Percentiles rank a stretch among this genome's conserved stretches.
These are phyloP conservation scores for Asarcornis scutulata DNA, from an alignment of 2,113 vertebrate species.

Conservation along the genomic window DNA sequence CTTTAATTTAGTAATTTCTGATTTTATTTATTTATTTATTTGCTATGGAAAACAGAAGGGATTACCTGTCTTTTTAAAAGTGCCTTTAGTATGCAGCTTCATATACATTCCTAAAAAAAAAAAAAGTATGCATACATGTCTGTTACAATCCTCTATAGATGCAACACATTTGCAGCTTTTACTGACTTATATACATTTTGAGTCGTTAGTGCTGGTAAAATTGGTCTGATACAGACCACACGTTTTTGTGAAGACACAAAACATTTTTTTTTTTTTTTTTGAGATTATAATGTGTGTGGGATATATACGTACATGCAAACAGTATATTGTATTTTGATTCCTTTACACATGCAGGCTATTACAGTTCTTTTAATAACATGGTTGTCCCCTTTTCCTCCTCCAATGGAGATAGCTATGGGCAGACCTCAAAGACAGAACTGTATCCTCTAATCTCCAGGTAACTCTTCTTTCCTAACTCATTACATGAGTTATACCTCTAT, in stretches of 20 bases:
- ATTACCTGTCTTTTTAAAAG: slow-evolving; percentile 17
- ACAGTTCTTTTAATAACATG: neutral
- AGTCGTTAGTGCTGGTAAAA: neutral
- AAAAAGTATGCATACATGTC: neutral
- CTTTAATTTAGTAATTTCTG: neutral
- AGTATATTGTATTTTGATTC: neutral
- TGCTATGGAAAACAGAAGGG: slow-evolving; percentile 22
- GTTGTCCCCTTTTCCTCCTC: neutral
- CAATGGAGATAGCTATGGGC: neutral
- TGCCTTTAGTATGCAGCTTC: neutral
- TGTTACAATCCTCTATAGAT: neutral
- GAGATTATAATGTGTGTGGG: neutral
- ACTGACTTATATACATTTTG: neutral
- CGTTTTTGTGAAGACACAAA: neutral
- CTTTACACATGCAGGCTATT: neutral
- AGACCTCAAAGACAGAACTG: neutral
- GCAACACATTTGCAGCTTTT: neutral
- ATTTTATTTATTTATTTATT: neutral
- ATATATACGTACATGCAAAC: neutral
- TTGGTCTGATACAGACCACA: neutral
- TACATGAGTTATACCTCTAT: neutral
- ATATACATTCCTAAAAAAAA: neutral
- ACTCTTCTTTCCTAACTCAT: neutral
- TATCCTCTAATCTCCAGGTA: neutral
- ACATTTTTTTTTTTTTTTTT: neutral